Conservation (phyloP, 2,113 vertebrate genomes). For the Podarcis cretensis region DNA sequence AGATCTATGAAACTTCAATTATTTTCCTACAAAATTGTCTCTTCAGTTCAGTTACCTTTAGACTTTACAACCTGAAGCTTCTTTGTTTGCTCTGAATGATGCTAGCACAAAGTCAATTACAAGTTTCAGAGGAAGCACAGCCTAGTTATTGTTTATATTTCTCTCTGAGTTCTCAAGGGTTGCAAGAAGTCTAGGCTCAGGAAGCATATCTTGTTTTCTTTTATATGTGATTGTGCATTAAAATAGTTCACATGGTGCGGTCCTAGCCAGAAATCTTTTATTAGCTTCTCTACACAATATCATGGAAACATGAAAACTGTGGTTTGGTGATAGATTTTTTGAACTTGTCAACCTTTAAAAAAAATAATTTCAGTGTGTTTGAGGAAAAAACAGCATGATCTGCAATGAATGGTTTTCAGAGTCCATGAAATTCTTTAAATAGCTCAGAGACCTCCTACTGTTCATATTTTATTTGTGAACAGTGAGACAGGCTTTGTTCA, state of each 20-base stretch:
- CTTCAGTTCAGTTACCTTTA: not conserved
- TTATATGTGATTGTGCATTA: conserved; percentile 11
- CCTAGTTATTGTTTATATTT: conserved; percentile 9
- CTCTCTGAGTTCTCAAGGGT: conserved; percentile 10
- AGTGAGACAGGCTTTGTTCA: conserved; percentile 24
- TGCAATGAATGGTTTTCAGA: conserved; percentile 54
- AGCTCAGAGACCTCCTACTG: conserved; percentile 49
- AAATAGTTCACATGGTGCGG: not conserved
- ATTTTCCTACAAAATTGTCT: conserved; percentile 9
- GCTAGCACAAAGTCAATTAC: not conserved
- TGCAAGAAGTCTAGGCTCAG: not conserved
- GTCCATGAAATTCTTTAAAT: conserved; percentile 60
- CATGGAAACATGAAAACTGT: conserved; percentile 18
- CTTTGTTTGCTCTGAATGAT: not conserved
- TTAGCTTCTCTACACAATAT: conserved; percentile 29
- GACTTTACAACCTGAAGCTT: not conserved
- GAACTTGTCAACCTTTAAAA: conserved; percentile 49
- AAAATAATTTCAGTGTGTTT: conserved; percentile 40
- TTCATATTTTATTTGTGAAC: conserved; percentile 59
- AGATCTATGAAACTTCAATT: not conserved
- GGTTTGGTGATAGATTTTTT: conserved; percentile 36
- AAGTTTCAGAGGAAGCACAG: conserved; percentile 12
- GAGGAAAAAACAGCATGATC: conserved; percentile 37
- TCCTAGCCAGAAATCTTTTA: conserved; percentile 26
- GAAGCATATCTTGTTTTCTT: not conserved